Base-by-base conservation (phyloP, 1,140 invertebrate species). In the Conus ventricosus region DNA sequence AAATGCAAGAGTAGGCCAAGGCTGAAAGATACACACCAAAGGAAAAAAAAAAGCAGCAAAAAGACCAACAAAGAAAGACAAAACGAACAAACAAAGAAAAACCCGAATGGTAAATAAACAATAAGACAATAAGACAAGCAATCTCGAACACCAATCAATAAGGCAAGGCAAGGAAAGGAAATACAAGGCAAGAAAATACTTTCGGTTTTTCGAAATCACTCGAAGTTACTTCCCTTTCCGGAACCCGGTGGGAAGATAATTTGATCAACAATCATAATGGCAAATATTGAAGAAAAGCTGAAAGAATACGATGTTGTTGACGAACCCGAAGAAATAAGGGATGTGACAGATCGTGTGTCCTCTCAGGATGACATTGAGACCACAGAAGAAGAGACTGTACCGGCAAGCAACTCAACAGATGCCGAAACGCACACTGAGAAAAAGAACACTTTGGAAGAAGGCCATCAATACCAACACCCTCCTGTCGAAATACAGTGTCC, bases 401-500 rank as follows among this genome's bases (percentile, higher is more conserved):
- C 82, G 0, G 82, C 10, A 39, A 13, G 63, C 7, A 84, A 54
- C 55, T 63, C 82, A 11, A 5, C 82, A 54, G 54, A 25, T 54
- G 55, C 8, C 27, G 55, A 25, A 23, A 25, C 8, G 27, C 7
- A 53, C 15, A 7, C 51, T 20, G 80, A 54, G 80, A 54, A 81
- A 23, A 81, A 23, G 17, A 23, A 53, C 51, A 51, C 39, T 10
- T 51, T 54, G 20, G 17, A 51, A 23, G 39, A 81, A 10, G 80
- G 80, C 13, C 80, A 81, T 10, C 80, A 78, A 8, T 39, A 25
- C 67, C 60, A 67, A 25, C 78, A 75, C 84, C 53, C 67, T 23
- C 76, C 85, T 11, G 54, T 63, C 15, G 84, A 89, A 63, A 51
- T 91, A 10, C 76, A 83, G 80, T 93, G 91, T 88, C 94, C 94